Conservation (phyloP, 2,888 invertebrate species). For the Tipula helvola region DNA sequence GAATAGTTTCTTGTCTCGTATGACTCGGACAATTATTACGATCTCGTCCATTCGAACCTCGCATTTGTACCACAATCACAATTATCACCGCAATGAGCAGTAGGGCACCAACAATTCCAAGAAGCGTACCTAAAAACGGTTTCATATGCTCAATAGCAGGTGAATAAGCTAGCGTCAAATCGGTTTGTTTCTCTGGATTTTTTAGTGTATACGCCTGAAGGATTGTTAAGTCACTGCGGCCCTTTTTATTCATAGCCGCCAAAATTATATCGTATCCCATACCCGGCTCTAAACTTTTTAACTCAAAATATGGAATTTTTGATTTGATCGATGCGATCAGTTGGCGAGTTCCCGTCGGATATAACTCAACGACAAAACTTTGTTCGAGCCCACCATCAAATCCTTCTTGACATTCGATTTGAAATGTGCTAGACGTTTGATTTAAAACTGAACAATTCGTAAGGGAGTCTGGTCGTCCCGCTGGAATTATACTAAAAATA, state of each 20-base stretch:
- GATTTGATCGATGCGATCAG: slow-evolving; percentile 35
- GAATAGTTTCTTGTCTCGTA: slow-evolving; percentile 28
- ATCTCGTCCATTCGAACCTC: slow-evolving; percentile 35
- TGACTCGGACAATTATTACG: slow-evolving; percentile 35
- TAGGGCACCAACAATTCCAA: slow-evolving; percentile 41
- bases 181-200: slow-evolving; percentile 57
- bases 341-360: slow-evolving; percentile 37
- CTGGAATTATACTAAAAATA: slow-evolving; percentile 59
- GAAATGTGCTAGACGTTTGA: slow-evolving; percentile 57
- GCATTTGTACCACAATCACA: slow-evolving; percentile 40
- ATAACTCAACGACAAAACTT: slow-evolving; percentile 60
- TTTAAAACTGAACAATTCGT: slow-evolving; percentile 62
- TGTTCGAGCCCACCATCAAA: slow-evolving; percentile 66
- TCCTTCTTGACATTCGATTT: slow-evolving; percentile 60
- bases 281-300: slow-evolving; percentile 53
- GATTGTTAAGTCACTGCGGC: slow-evolving; percentile 50
- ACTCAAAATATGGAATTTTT: slow-evolving; percentile 48
- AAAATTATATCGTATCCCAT: slow-evolving; percentile 54
- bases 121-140: slow-evolving; percentile 40
- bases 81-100: slow-evolving; percentile 40
- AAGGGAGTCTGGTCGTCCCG: slow-evolving; percentile 61
- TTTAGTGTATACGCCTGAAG: slow-evolving; percentile 59
- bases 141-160: slow-evolving; percentile 41
- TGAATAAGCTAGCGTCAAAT: slow-evolving; percentile 34
- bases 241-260: slow-evolving; percentile 59